Base-by-base conservation (phyloP, 2,797 vertebrate species). In the Gymnothorax reevesii region DNA sequence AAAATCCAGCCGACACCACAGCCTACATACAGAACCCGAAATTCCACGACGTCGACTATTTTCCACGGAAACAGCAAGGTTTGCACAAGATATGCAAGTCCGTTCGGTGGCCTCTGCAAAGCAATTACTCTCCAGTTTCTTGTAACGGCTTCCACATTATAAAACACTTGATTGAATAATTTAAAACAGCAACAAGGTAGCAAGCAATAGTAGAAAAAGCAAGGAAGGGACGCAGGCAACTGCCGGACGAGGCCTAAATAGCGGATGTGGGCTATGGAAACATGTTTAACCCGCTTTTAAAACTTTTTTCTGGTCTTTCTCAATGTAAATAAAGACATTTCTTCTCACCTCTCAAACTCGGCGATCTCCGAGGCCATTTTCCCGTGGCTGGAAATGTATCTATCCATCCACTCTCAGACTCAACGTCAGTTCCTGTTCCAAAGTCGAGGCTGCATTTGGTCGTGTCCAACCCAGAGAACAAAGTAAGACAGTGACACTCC, bases 371-470 rank as follows among this genome's bases (percentile, higher is more conserved):
- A 91, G 93, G 92, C 94, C 95, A 95, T 96, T 95, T 94, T 94
- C 92, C 92, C 93, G 92, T 93, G 92, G 94, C 93, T 94, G 93
- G 94, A 94, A 90, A 93, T 93, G 90, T 90, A 93, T 94, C 77
- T 54, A 80, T 94, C 95, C 93, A 89, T 94, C 91, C 89, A 94
- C 93, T 94, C 92, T 94, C 92, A 86, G 90, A 92, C 85, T 87
- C 88, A 88, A 96, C 96, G 96, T 96, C 95, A 96, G 93, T 96
- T 96, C 96, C 96, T 95, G 95, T 95, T 87, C 87, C 49, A 80
- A 80, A 80, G 52, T 80, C 77, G 49, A 55, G 17, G 83, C 90
- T 83, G 82, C 87, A 83, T 88, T 90, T 85, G 88, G 54, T 5
- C 12, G 87, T 54, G n/a, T 79, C 52, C 75, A 52, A 22, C 49